phyloP scores from a whole-genome alignment of 2,888 invertebrate genomes.

The Dinocampus coccinellae region DNA sequence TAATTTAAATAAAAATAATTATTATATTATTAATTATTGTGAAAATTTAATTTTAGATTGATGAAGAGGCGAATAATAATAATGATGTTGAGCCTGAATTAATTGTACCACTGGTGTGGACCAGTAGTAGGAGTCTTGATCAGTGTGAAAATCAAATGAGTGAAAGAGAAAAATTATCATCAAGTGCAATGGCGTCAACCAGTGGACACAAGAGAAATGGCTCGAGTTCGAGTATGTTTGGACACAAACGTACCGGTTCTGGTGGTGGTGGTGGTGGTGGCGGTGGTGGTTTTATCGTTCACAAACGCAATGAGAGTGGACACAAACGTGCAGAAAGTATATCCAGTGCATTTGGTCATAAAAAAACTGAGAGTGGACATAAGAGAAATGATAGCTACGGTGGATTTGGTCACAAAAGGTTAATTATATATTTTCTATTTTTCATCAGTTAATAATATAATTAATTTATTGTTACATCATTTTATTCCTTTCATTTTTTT shows the following conservation, averaged over 20 bases:
- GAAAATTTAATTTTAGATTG: conserved; percentile 25
- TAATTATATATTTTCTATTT: conserved; percentile 13
- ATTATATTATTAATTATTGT: neutral
- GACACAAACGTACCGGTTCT: conserved; percentile 62
- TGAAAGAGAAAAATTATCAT: conserved; percentile 16
- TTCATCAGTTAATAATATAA: neutral
- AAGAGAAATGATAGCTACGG: conserved; percentile 61
- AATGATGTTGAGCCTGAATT: conserved; percentile 28
- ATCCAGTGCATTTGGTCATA: conserved; percentile 67
- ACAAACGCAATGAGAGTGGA: conserved; percentile 63
- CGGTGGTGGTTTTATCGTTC: conserved; percentile 61
- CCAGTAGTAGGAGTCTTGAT: conserved; percentile 2
- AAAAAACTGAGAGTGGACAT: conserved; percentile 62
- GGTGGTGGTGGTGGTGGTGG: conserved; percentile 62
- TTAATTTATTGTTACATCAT: conserved; percentile 1
- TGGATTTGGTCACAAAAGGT: conserved; percentile 64
- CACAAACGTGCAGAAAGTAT: conserved; percentile 66
- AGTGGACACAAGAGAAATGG: conserved; percentile 65
- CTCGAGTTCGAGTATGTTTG: conserved; percentile 65
- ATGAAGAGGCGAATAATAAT: too few relatives aligned
- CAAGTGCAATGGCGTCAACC: conserved; percentile 55
- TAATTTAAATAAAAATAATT: conserved; percentile 15
- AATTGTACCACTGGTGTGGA: conserved; percentile 20
- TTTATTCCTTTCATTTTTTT: too few relatives aligned
- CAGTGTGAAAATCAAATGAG: neutral